Conservation (phyloP, 2,113 vertebrate species). For the Prolemur simus region DNA sequence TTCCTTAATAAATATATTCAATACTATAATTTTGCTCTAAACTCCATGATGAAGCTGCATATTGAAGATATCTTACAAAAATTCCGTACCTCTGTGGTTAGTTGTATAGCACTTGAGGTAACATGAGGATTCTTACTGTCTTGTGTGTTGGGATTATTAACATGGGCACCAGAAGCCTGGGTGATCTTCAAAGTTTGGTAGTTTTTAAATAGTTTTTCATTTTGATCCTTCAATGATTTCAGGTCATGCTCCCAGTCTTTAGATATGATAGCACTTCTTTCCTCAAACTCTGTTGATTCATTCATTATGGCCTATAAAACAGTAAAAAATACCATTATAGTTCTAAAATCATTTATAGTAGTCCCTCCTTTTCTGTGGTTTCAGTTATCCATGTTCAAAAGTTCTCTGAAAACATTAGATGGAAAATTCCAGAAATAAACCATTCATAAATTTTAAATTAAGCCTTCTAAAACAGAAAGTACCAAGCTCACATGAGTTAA, state of each 20-base stretch:
- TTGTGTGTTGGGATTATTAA: constrained; percentile 57
- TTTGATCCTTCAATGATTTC: constrained; percentile 72
- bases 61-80: background rate
- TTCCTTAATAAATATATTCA: background rate
- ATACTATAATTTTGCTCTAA: background rate
- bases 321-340: background rate
- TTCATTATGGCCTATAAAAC: constrained; percentile 65
- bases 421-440: background rate
- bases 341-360: background rate
- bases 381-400: background rate
- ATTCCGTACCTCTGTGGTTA: constrained; percentile 76
- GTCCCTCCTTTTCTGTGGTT: background rate
- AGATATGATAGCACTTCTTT: constrained; percentile 48
- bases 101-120: constrained; percentile 64
- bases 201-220: constrained; percentile 63
- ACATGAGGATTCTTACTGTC: constrained; percentile 57
- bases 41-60: background rate
- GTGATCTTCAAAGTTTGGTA: constrained; percentile 48
- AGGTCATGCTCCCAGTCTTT: constrained; percentile 72
- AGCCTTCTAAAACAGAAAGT: background rate
- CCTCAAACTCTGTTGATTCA: constrained; percentile 68
- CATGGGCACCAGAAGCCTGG: background rate
- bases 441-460: background rate
- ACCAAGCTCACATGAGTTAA: background rate
- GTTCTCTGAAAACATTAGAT: background rate